A percentile compares a stretch with the other conserved stretches of the same genome.
phyloP scores from a whole-genome alignment of 2,888 invertebrate genomes.

The Ischnura elegans region DNA sequence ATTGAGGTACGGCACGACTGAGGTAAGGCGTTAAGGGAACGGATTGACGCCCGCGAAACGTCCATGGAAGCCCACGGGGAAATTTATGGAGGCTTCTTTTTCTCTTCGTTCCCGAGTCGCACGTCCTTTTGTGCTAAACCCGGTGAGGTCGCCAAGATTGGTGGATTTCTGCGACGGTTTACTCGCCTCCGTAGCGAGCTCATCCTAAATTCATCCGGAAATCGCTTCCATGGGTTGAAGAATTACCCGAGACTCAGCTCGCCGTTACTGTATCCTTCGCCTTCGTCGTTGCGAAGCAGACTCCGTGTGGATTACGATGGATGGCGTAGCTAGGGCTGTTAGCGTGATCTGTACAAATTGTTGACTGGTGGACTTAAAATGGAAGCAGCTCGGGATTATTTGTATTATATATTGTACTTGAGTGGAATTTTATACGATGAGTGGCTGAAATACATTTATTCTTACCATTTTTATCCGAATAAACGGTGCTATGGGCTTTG shows the following conservation, averaged over 20 bases:
- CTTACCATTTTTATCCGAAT: too few relatives aligned
- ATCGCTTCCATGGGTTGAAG: not conserved
- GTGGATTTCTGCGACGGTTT: not conserved
- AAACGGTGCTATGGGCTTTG: too few relatives aligned
- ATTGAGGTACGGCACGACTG: too few relatives aligned
- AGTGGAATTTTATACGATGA: not conserved
- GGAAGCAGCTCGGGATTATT: not conserved
- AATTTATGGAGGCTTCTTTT: conserved; percentile 11
- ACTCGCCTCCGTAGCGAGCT: not conserved
- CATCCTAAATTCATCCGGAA: conserved; percentile 22
- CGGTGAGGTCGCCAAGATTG: conserved; percentile 13
- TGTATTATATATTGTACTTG: not conserved
- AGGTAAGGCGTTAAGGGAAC: not conserved
- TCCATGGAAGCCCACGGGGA: not conserved
- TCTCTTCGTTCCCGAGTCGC: not conserved
- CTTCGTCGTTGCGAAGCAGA: not conserved
- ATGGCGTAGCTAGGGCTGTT: not conserved
- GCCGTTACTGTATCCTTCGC: not conserved
- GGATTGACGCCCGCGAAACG: not conserved
- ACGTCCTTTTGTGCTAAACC: not conserved
- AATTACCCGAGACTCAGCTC: not conserved
- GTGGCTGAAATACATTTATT: not conserved
- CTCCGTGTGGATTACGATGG: not conserved
- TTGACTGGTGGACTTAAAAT: not conserved
- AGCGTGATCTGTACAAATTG: not conserved